Base-by-base conservation (phyloP, 2,888 invertebrate species). In the Chymomyza caudatula region DNA sequence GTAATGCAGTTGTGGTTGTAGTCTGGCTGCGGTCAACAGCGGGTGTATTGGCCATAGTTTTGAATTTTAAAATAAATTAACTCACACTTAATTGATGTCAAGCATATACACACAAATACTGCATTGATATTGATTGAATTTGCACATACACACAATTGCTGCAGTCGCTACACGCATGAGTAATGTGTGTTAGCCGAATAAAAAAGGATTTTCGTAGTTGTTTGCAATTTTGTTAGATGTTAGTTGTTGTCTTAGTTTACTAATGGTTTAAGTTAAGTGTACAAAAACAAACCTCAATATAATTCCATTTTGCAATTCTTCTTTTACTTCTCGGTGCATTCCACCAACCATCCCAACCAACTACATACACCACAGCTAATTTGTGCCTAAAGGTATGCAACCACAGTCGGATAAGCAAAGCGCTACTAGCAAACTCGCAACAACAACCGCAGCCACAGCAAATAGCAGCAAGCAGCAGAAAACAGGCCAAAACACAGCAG, bases 351-450 rank as follows among this genome's bases (percentile, higher is more conserved):
- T 69, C 67, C 70, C 67, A 55, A 67, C 63, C 64, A 57, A 49
- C 51, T 23, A 37, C 42, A 65, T 67, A 63, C 49, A 44, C 53
- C 62, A 66, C 78, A 89, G 89, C 85, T 85, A 85, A 87, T 80
- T 89, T 88, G 90, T 80, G 86, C 82, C 86, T 88, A 85, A 89
- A 90, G 90, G 90, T 89, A 90, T 90, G 90, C 89, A 89, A 90
- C 89, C 90, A 78, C 89, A 90, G 85, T 89, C 90, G 89, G 89
- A 82, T 81, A 80, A 85, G 74, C 84, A 89, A 88, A 88, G 77
- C 83, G 85, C 87, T 37, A 11, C 29, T 88, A 88, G 88, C 88
- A 89, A 87, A 85, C 85, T 81, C 74, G 85, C 85, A 87, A 77
- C 77, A 72, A 78, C 86, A 76, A 76, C 76, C 74, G 20, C 67